Evolutionary conservation across 2,888 invertebrate genomes (phyloP).

Genomic region (Stegophylla sp.): DNA sequence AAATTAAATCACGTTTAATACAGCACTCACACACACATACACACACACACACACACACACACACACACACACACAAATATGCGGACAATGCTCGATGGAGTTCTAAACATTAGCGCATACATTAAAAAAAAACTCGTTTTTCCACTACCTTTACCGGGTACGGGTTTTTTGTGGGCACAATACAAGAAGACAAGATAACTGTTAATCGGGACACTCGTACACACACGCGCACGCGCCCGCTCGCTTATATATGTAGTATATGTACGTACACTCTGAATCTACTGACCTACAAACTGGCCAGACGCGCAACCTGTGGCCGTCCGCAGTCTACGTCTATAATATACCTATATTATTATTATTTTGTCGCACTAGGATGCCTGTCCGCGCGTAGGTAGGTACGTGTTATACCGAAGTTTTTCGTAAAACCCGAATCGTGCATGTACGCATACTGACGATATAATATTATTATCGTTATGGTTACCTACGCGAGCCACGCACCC

Average conservation of each 20-base stretch:
- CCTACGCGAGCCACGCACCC: neutral
- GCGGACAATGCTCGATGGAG: slow-evolving; percentile 24
- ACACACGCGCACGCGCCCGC: neutral
- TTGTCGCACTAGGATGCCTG: neutral
- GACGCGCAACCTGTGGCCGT: slow-evolving; percentile 38
- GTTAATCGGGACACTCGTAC: slow-evolving; percentile 42
- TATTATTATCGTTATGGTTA: too few relatives aligned
- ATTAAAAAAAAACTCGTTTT: slow-evolving; percentile 57
- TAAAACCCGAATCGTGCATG: neutral
- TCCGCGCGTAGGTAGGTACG: neutral
- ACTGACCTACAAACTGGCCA: slow-evolving; percentile 57
- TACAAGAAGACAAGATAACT: slow-evolving; percentile 53
- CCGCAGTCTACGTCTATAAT: slow-evolving; percentile 26
- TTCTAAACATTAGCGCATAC: slow-evolving; percentile 55
- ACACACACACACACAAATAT: too few relatives aligned
- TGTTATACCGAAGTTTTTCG: neutral
- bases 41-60: too few relatives aligned
- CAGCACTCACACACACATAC: too few relatives aligned
- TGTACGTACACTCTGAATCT: slow-evolving; percentile 34
- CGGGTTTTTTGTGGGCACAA: slow-evolving; percentile 45
- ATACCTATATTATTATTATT: too few relatives aligned
- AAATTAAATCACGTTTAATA: slow-evolving; percentile 46
- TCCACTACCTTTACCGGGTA: slow-evolving; percentile 48
- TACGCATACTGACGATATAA: too few relatives aligned
- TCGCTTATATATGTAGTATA: neutral